These are phyloP conservation scores for Spodoptera litura DNA, from an alignment of 1,140 invertebrate species.

Conservation along the genomic window DNA sequence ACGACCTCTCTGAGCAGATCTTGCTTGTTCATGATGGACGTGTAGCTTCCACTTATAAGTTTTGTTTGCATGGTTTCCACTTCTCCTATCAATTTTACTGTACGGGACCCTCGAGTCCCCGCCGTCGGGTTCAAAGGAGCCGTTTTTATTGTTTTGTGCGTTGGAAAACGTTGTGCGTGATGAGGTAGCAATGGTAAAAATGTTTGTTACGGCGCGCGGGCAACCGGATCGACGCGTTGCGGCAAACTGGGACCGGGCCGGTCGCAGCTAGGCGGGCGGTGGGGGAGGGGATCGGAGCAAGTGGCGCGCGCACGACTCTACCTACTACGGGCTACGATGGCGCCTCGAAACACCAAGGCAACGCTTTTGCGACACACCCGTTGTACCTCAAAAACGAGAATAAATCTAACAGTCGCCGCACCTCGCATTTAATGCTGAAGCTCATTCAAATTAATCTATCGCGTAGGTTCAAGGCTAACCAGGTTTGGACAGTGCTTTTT, in stretches of 20 bases:
- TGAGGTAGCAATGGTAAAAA: slow-evolving; percentile 60
- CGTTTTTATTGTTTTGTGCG: slow-evolving; percentile 69
- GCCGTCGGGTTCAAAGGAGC: slow-evolving; percentile 69
- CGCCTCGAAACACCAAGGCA: slow-evolving; percentile 80
- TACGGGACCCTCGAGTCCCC: slow-evolving; percentile 73
- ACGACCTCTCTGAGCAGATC: slow-evolving; percentile 88
- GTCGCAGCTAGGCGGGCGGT: slow-evolving; percentile 64
- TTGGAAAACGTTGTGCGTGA: slow-evolving; percentile 71
- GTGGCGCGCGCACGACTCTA: slow-evolving; percentile 82
- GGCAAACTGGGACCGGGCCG: slow-evolving; percentile 77
- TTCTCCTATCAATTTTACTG: slow-evolving; percentile 65
- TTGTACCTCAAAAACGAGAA: slow-evolving; percentile 66
- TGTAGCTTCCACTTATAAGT: slow-evolving; percentile 87
- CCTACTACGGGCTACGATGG: slow-evolving; percentile 81
- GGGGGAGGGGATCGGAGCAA: slow-evolving; percentile 71
- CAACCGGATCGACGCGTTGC: slow-evolving; percentile 81
- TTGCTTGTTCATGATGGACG: slow-evolving; percentile 88
- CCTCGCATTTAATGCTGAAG: slow-evolving; percentile 62
- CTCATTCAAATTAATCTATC: slow-evolving; percentile 66
- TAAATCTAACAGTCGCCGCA: slow-evolving; percentile 69
- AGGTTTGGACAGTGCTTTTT: slow-evolving; percentile 65
- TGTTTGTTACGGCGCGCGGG: slow-evolving; percentile 67
- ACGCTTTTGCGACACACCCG: slow-evolving; percentile 82
- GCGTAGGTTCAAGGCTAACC: slow-evolving; percentile 78
- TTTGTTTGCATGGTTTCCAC: slow-evolving; percentile 84